Conservation (phyloP, 2,113 vertebrate species). For the Castor canadensis region DNA sequence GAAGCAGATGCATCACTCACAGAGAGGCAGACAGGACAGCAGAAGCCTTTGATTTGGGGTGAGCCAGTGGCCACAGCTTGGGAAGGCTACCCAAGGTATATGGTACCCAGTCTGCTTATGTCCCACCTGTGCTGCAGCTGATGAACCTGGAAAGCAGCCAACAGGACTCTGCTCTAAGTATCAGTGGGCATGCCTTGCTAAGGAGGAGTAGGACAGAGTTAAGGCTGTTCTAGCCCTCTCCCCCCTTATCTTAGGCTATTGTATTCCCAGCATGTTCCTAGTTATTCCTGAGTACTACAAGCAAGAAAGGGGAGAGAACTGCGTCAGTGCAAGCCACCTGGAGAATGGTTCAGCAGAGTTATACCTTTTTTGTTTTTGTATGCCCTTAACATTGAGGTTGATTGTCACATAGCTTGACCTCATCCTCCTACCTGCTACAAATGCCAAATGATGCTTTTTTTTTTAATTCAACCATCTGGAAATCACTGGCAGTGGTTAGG, state of each 20-base stretch:
- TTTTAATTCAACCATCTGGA: not conserved
- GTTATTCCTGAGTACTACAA: not conserved
- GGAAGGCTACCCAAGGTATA: not conserved
- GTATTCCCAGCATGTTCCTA: not conserved
- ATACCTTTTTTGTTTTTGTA: not conserved
- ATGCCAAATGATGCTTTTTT: not conserved
- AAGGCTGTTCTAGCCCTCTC: not conserved
- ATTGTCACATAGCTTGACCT: not conserved
- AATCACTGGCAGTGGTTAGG: not conserved
- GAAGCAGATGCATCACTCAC: not conserved
- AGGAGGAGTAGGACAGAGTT: not conserved
- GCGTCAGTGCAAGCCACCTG: not conserved
- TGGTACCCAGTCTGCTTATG: not conserved
- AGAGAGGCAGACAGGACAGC: not conserved
- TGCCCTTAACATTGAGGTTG: not conserved
- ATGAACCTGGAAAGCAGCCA: not conserved
- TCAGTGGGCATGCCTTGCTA: not conserved
- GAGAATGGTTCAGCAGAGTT: not conserved
- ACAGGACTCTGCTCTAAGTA: not conserved
- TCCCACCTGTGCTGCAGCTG: not conserved
- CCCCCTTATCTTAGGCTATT: not conserved
- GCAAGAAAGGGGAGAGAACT: not conserved
- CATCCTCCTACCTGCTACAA: not conserved
- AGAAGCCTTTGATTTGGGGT: not conserved
- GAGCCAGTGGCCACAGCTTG: not conserved